These are phyloP conservation scores for Camponotus fellah DNA, from an alignment of 2,888 invertebrate species.

Conservation along the genomic window DNA sequence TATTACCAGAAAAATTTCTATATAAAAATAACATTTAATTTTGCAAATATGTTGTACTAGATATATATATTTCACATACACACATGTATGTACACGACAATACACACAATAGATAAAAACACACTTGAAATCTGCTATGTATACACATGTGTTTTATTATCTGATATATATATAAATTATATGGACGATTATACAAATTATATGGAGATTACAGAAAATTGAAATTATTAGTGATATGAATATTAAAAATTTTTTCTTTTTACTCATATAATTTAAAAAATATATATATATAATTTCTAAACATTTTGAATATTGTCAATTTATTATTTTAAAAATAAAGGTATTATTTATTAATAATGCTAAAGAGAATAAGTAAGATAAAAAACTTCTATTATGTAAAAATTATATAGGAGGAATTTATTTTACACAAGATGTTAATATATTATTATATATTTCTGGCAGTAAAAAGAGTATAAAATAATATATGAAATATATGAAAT, in stretches of 20 bases:
- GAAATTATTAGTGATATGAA: slow-evolving; percentile 5
- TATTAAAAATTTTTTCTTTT: slow-evolving; percentile 49
- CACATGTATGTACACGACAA: background rate
- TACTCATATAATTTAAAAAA: slow-evolving; percentile 50
- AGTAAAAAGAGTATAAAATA: slow-evolving; percentile 1
- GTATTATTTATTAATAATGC: slow-evolving; percentile 53
- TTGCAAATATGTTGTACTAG: background rate
- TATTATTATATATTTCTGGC: slow-evolving; percentile 34
- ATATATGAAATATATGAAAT: slow-evolving; percentile 5
- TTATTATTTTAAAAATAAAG: slow-evolving; percentile 34
- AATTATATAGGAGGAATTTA: slow-evolving; percentile 23
- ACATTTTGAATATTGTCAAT: slow-evolving; percentile 37
- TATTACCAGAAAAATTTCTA: slow-evolving; percentile 1
- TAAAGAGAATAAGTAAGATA: slow-evolving; percentile 41
- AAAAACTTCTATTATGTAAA: background rate
- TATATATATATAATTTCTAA: slow-evolving; percentile 19
- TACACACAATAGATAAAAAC: slow-evolving; percentile 17
- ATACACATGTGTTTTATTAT: background rate
- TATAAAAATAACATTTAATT: slow-evolving; percentile 28
- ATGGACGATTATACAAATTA: slow-evolving; percentile 11
- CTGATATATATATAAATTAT: background rate
- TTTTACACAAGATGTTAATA: slow-evolving; percentile 22
- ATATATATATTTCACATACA: background rate
- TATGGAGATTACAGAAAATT: slow-evolving; percentile 11
- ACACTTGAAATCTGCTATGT: background rate